Evolutionary conservation across 1,140 invertebrate genomes (phyloP), one percentile per base, ranked within the genome.

Genomic region (Tetranychus cinnabarinus): DNA sequence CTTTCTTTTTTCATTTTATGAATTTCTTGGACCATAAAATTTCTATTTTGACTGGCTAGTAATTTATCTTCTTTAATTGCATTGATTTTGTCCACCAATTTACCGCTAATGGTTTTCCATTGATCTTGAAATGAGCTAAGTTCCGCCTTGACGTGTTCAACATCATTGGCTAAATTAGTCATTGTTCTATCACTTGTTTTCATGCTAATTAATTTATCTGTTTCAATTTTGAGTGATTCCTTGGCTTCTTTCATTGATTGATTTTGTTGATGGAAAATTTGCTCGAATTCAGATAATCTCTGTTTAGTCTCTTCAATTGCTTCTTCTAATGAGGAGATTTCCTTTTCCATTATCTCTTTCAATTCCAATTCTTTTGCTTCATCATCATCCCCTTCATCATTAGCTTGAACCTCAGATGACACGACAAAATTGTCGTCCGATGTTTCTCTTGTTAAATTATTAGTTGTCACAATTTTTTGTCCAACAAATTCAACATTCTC

Each of bases 31-130:
- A 52, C 37, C 47, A 54, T 46, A 33, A 48, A 61, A 39, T 39
- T 31, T 77, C 72, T 64, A 74, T 72, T 64, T 75, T 76, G 55
- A 73, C 63, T 67, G 75, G 74, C 63, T 72, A 69, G 34, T 61
- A 75, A 69, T 15, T 70, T 74, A 66, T 77, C 76, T 60, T 70
- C 72, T 73, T 78, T 46, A 45, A 65, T 58, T 54, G 10, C n/a
- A 36, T 39, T 48, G 33, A 62, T 39, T 56, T 81, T 74, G 62
- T 80, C 71, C 60, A 83, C 75, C 13, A 85, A 71, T 15, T 81
- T 79, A 47, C 72, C 73, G 65, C 81, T 73, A 63, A 81, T 79
- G 63, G 79, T 76, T 62, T 83, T 80, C 83, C 83, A 86, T 65
- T 84, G 79, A 57, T 74, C 77, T 3, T 78, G 78, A 37, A 82